Conservation (phyloP, 2,888 invertebrate genomes). For the Hesperia comma region DNA sequence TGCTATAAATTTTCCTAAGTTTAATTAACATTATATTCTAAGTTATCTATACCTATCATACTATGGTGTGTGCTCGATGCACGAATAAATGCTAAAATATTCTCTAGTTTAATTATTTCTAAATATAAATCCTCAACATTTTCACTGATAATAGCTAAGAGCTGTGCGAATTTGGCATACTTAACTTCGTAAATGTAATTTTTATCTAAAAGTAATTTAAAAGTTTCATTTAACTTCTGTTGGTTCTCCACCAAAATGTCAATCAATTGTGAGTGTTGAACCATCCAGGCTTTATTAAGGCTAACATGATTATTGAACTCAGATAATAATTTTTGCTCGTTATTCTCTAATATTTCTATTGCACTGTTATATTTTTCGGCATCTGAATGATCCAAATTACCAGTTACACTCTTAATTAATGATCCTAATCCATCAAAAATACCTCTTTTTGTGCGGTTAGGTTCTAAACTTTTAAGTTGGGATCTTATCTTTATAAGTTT, state of each 20-base stretch:
- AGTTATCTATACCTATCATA: conserved; percentile 17
- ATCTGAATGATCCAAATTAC: conserved; percentile 36
- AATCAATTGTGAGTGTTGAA: conserved; percentile 22
- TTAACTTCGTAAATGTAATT: conserved; percentile 10
- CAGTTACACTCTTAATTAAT: conserved; percentile 34
- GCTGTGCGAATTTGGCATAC: conserved; percentile 15
- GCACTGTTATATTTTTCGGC: conserved; percentile 30
- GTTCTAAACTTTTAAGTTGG: conserved; percentile 30
- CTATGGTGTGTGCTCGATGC: conserved; percentile 30
- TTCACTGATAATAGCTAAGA: conserved; percentile 17
- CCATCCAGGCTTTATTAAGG: conserved; percentile 6
- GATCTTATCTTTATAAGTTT: conserved; percentile 24
- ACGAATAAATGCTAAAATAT: conserved; percentile 32
- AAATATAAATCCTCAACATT: conserved; percentile 19
- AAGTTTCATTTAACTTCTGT: conserved; percentile 2
- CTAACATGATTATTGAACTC: conserved; percentile 16
- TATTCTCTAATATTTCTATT: conserved; percentile 32
- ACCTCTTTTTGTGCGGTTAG: conserved; percentile 35
- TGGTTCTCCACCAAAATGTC: conserved; percentile 9
- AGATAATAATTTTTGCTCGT: conserved; percentile 19
- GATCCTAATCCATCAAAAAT: conserved; percentile 36
- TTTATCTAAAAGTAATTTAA: conserved; percentile 5
- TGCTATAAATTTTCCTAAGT: conserved; percentile 11
- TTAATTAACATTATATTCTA: conserved; percentile 13
- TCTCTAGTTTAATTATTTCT: conserved; percentile 26